These are phyloP conservation scores for Prionailurus viverrinus DNA, from an alignment of 2,113 vertebrate species.

Conservation along the genomic window DNA sequence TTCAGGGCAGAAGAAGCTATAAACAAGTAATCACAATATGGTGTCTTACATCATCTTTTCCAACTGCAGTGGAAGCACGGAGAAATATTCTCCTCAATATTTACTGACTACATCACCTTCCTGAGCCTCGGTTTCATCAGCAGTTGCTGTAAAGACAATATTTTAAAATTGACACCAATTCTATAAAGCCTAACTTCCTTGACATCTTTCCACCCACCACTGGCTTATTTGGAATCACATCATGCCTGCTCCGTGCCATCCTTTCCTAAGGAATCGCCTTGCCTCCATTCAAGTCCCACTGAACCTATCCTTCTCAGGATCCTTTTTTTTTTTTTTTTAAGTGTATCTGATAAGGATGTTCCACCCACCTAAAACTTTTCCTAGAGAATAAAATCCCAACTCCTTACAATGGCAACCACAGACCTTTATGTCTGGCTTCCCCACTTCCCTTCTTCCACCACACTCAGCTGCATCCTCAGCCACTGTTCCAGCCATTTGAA, in stretches of 20 bases:
- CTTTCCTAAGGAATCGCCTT: neutral
- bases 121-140: neutral
- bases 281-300: neutral
- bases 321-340: neutral
- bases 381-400: neutral
- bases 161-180: neutral
- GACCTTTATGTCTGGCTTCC: neutral
- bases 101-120: neutral
- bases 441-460: neutral
- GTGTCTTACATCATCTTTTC: neutral
- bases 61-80: neutral
- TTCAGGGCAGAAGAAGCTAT: neutral
- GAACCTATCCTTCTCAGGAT: neutral
- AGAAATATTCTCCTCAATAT: neutral
- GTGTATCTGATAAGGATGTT: neutral
- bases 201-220: neutral
- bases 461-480: neutral
- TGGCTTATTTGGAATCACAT: neutral
- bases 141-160: neutral
- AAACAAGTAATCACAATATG: neutral
- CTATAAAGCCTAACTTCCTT: neutral
- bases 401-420: neutral
- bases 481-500: neutral
- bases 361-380: neutral
- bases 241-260: neutral